Percentiles rank a stretch among this genome's conserved stretches.
These are phyloP conservation scores for Actinemys pallida DNA, from an alignment of 2,113 vertebrate genomes.

Conservation along the genomic window DNA sequence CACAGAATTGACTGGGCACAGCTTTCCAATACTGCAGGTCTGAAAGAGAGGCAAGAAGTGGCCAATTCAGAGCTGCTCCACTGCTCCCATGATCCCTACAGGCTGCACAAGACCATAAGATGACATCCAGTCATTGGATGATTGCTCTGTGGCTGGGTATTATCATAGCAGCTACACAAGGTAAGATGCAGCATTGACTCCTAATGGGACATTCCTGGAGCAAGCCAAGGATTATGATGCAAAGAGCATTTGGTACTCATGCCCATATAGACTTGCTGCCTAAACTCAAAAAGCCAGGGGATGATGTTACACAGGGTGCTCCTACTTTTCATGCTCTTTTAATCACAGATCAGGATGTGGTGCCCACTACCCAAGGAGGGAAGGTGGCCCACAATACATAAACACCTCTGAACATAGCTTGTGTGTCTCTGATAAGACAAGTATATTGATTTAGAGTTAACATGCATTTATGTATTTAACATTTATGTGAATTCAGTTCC, in stretches of 20 bases:
- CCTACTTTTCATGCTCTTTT: background rate
- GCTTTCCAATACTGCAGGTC: no score
- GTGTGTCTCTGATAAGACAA: rapidly evolving
- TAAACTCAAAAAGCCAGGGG: background rate
- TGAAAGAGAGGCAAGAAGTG: no score
- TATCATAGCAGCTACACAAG: background rate
- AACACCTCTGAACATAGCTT: background rate
- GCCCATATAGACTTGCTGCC: background rate
- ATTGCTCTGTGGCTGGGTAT: background rate
- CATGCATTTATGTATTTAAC: background rate
- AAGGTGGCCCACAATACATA: background rate
- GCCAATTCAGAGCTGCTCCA: no score
- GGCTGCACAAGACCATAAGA: background rate
- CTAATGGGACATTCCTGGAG: background rate
- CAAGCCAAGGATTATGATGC: background rate
- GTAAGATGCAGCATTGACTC: background rate
- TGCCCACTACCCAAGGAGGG: background rate
- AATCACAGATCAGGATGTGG: background rate
- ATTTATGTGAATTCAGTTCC: background rate
- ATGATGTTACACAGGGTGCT: background rate
- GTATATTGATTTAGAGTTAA: background rate
- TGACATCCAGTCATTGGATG: background rate
- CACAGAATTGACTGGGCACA: no score
- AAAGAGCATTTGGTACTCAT: background rate
- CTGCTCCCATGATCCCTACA: background rate